A percentile compares a stretch with the other conserved stretches of the same genome.
phyloP scores from a whole-genome alignment of 2,888 invertebrate genomes.

The Agrenia bidenticulata region DNA sequence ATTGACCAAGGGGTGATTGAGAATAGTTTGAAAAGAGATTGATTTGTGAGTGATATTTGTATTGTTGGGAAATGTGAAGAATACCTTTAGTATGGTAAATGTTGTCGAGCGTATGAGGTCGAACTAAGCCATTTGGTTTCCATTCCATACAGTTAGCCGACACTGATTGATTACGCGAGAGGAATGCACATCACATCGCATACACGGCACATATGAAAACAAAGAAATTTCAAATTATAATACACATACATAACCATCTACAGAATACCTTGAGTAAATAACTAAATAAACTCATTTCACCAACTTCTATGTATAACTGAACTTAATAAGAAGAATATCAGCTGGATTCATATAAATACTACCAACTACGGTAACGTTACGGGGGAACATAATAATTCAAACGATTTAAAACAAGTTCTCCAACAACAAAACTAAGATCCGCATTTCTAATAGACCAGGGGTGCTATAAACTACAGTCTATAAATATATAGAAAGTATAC shows the following conservation, averaged over 20 bases:
- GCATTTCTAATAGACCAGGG: neutral
- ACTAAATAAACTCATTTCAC: no score
- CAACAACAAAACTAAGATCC: no score
- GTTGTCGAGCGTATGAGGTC: slow-evolving; percentile 52
- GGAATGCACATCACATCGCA: slow-evolving; percentile 31
- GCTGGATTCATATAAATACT: no score
- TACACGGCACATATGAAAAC: slow-evolving; percentile 18
- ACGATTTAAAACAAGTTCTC: no score
- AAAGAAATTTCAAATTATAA: slow-evolving; percentile 19
- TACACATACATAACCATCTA: slow-evolving; percentile 14
- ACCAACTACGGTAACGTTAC: no score
- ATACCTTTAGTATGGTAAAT: slow-evolving; percentile 52
- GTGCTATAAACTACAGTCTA: neutral
- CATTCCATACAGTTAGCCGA: slow-evolving; percentile 52
- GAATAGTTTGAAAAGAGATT: neutral
- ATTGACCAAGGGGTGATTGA: slow-evolving; percentile 3
- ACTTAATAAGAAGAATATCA: no score
- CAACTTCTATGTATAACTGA: no score
- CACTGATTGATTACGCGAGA: slow-evolving; percentile 39
- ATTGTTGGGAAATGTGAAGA: slow-evolving; percentile 18
- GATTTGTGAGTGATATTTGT: slow-evolving; percentile 5
- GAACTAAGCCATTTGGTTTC: slow-evolving; percentile 52
- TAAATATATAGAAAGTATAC: neutral
- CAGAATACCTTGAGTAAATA: no score
- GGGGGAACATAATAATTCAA: no score